Conservation (phyloP, 2,797 vertebrate species). For the Syncerus caffer region DNA sequence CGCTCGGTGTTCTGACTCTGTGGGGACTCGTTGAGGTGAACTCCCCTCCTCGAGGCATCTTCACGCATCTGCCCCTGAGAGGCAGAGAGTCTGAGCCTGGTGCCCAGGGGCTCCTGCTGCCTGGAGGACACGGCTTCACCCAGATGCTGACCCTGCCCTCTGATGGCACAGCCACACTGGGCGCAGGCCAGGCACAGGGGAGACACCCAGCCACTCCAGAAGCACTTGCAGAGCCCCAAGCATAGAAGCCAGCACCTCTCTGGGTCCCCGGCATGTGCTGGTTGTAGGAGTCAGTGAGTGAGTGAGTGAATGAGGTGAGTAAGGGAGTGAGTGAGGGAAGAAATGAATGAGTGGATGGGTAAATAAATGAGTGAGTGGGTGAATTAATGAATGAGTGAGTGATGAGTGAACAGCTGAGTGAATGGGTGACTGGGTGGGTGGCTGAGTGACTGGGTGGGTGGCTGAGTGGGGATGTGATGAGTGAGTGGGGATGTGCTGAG, state of each 20-base stretch:
- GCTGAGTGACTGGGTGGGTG: too few relatives aligned
- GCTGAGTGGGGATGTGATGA: not conserved
- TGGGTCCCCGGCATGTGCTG: accelerated
- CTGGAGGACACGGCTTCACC: not conserved
- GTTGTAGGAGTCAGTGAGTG: not conserved
- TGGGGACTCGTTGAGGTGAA: not conserved
- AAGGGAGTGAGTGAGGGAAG: too few relatives aligned
- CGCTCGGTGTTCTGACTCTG: not conserved
- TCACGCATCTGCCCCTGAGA: not conserved
- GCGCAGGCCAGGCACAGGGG: not conserved
- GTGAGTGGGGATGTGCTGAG: not conserved
- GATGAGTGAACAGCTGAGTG: accelerated
- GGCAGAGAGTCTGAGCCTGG: not conserved
- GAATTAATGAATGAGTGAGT: not conserved
- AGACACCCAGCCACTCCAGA: not conserved
- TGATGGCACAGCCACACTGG: accelerated
- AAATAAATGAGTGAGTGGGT: not conserved
- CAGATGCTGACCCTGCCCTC: accelerated
- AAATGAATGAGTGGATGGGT: not conserved
- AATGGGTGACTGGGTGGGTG: not conserved
- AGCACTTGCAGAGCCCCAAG: not conserved
- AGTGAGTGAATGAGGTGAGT: not conserved
- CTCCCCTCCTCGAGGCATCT: accelerated
- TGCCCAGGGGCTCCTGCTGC: not conserved
- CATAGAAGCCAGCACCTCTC: not conserved